Evolutionary conservation across 2,113 vertebrate species (phyloP).

Genomic region (Trogon melanurus): DNA sequence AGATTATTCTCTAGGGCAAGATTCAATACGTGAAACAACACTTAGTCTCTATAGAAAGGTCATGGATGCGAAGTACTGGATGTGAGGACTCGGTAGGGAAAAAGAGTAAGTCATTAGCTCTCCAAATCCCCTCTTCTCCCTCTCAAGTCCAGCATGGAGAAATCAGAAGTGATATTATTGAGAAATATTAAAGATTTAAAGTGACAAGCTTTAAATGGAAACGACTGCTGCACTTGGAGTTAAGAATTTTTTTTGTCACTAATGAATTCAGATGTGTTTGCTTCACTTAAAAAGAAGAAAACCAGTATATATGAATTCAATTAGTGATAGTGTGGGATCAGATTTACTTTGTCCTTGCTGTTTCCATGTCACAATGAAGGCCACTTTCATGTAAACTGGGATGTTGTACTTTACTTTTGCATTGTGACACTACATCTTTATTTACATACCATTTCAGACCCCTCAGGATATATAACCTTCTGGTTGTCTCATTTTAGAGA

Average conservation of each 20-base stretch:
- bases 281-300: neutral
- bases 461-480: conserved; percentile 16
- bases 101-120: neutral
- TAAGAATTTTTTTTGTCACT: neutral
- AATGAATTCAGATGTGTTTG: neutral
- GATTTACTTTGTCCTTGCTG: neutral
- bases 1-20: neutral
- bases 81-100: neutral
- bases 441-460: neutral
- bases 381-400: neutral
- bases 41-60: neutral
- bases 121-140: neutral
- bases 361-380: neutral
- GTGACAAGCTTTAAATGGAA: conserved; percentile 11
- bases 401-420: neutral
- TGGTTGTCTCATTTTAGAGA: conserved; percentile 29
- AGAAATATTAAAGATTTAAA: neutral
- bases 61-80: neutral
- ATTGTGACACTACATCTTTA: neutral
- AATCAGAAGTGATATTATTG: neutral
- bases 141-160: neutral
- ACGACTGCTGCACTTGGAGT: neutral
- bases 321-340: neutral
- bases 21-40: neutral
- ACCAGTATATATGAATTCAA: neutral